Percentiles rank a stretch among this genome's conserved stretches.
Conservation (phyloP, 1,140 invertebrate species). For the Aricia agestis region DNA sequence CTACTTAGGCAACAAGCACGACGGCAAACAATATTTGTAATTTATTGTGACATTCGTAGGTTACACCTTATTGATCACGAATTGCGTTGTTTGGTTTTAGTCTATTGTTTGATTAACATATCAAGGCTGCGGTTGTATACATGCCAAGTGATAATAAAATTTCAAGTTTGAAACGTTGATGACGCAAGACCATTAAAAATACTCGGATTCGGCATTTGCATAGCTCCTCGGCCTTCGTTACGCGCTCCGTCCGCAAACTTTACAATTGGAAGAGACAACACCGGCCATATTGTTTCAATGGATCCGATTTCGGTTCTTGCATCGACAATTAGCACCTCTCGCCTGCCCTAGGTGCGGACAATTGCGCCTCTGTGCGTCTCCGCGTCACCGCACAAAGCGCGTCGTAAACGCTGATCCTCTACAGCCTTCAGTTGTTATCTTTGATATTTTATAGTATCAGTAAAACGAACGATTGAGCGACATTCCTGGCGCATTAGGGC, state of each 20-base stretch:
- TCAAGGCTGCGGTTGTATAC: conserved; percentile 72
- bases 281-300: conserved; percentile 69
- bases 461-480: conserved; percentile 71
- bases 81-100: conserved; percentile 65
- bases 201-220: conserved; percentile 72
- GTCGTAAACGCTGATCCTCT: conserved; percentile 57
- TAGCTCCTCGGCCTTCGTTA: conserved; percentile 70
- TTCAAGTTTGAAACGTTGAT: conserved; percentile 72
- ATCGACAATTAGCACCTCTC: conserved; percentile 73
- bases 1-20: background rate
- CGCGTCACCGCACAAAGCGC: conserved; percentile 36
- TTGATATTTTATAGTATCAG: conserved; percentile 72
- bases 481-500: conserved; percentile 51
- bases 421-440: conserved; percentile 65
- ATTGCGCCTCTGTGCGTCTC: conserved; percentile 52
- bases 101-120: conserved; percentile 74
- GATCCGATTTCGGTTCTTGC: conserved; percentile 72
- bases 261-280: conserved; percentile 72
- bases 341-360: conserved; percentile 41
- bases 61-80: conserved; percentile 64
- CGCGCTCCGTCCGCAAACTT: conserved; percentile 73
- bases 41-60: conserved; percentile 54
- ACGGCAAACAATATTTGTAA: conserved; percentile 27
- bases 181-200: conserved; percentile 75
- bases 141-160: conserved; percentile 74